Percentiles rank a stretch among this genome's conserved stretches.
These are phyloP conservation scores for Zaprionus nigranus DNA, from an alignment of 1,140 invertebrate species.

Conservation along the genomic window DNA sequence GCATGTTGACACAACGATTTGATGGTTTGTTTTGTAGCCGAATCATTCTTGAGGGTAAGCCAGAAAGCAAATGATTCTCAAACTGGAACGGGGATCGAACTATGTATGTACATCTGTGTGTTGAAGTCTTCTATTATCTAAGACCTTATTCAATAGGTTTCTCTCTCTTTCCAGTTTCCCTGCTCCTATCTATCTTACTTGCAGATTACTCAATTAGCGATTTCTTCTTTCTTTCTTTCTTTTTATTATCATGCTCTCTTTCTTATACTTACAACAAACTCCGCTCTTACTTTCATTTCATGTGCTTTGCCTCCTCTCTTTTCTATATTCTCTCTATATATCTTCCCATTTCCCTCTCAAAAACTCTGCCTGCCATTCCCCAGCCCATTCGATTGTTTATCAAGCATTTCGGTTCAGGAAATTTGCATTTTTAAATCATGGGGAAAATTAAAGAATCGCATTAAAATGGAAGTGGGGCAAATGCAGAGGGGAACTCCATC, in stretches of 20 bases:
- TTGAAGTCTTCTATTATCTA: neutral
- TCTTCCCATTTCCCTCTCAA: neutral
- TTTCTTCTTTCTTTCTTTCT: neutral
- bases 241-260: too few species aligned
- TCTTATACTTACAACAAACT: too few species aligned
- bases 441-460: conserved; percentile 63
- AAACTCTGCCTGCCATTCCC: neutral
- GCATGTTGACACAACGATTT: too few species aligned
- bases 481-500: conserved; percentile 33
- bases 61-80: too few species aligned
- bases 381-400: conserved; percentile 9
- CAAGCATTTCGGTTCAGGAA: conserved; percentile 9
- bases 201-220: neutral
- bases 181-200: neutral
- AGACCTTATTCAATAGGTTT: neutral
- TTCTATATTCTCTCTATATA: neutral
- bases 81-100: too few species aligned
- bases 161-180: neutral
- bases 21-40: too few species aligned
- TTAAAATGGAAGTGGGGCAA: conserved; percentile 33
- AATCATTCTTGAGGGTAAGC: too few species aligned
- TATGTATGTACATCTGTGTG: neutral
- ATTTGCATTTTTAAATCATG: conserved; percentile 69
- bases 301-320: too few species aligned
- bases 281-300: neutral